Conservation (phyloP, 2,888 invertebrate genomes). For the Phlogophora meticulosa region DNA sequence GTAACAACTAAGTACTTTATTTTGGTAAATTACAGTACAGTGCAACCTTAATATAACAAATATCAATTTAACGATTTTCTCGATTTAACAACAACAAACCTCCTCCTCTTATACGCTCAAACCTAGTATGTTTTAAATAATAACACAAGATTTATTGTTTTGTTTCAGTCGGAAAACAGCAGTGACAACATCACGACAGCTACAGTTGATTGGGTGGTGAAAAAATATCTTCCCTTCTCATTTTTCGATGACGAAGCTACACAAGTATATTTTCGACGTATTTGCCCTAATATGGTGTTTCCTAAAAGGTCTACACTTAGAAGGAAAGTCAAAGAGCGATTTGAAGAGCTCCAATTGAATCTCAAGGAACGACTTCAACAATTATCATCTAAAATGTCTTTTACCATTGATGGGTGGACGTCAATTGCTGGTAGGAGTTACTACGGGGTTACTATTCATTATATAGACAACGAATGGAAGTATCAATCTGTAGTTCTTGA, state of each 20-base stretch:
- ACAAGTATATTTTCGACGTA: constrained; percentile 60
- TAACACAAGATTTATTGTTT: constrained; percentile 56
- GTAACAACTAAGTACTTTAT: too few relatives aligned
- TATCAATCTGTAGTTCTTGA: constrained; percentile 62
- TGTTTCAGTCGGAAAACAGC: constrained; percentile 58
- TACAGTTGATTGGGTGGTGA: constrained; percentile 60
- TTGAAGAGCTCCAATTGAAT: constrained; percentile 60
- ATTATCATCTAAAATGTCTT: constrained; percentile 57
- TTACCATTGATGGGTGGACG: constrained; percentile 60
- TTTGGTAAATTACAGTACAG: too few relatives aligned
- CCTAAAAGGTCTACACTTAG: constrained; percentile 63
- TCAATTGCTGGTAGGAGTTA: constrained; percentile 61
- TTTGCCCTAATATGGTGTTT: constrained; percentile 63
- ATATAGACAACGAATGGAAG: constrained; percentile 64
- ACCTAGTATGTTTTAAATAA: constrained; percentile 55
- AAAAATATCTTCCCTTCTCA: constrained; percentile 62
- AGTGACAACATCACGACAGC: constrained; percentile 61
- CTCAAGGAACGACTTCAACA: constrained; percentile 57
- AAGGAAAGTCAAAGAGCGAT: constrained; percentile 62
- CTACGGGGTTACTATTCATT: constrained; percentile 61
- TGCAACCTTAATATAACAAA: too few relatives aligned
- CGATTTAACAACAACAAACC: constrained; percentile 57
- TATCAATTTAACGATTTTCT: constrained; percentile 55
- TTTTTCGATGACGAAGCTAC: constrained; percentile 62
- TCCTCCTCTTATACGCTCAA: constrained; percentile 49